These are phyloP conservation scores for Aplidium turbinatum DNA, from an alignment of 23 tunicate species.

Conservation along the genomic window DNA sequence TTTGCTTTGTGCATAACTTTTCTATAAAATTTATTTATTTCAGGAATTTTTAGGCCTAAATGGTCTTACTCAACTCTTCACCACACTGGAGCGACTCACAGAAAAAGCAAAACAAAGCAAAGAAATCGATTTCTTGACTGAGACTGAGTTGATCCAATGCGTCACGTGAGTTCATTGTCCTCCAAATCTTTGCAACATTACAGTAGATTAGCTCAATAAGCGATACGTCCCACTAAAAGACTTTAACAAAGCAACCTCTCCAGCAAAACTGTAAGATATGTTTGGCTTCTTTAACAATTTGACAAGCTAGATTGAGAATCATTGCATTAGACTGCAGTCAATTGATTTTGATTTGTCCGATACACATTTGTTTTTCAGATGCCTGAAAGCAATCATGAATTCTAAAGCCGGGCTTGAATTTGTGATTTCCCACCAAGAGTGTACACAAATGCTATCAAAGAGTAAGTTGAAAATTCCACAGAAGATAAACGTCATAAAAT, in stretches of 20 bases:
- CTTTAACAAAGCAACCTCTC: too few species aligned
- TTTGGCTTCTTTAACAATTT: too few species aligned
- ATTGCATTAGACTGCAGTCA: too few species aligned
- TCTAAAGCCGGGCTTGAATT: conserved; percentile 55
- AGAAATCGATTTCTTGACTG: conserved; percentile 26
- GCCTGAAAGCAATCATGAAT: conserved; percentile 67
- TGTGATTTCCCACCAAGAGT: conserved; percentile 49
- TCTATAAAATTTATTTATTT: not conserved
- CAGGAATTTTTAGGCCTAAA: conserved; percentile 55
- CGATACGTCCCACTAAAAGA: too few species aligned
- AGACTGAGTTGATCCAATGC: conserved; percentile 55
- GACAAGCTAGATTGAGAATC: too few species aligned
- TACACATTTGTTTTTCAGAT: too few species aligned
- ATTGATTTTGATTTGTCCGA: too few species aligned
- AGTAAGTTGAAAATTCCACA: conserved; percentile 4
- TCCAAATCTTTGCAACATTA: not conserved
- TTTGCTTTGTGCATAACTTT: too few species aligned
- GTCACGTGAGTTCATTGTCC: conserved; percentile 9
- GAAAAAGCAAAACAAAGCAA: conserved; percentile 1
- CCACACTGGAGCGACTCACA: conserved; percentile 49
- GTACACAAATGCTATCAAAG: conserved; percentile 37
- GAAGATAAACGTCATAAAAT: not conserved
- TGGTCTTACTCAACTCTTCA: conserved; percentile 41
- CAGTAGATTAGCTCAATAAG: not conserved
- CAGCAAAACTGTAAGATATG: too few species aligned